Conservation (phyloP, 2,888 invertebrate species). For the Clivina fossor region DNA sequence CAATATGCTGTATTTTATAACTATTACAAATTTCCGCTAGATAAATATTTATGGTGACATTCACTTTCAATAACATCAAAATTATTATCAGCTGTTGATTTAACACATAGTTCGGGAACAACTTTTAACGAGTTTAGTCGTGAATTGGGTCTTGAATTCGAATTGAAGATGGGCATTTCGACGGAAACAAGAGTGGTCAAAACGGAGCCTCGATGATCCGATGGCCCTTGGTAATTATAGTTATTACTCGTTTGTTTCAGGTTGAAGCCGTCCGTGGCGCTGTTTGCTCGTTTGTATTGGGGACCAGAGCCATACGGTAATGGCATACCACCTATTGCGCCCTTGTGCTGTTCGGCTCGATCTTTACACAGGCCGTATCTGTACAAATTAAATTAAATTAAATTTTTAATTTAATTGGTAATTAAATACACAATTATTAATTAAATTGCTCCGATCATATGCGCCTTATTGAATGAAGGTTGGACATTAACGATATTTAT, state of each 20-base stretch:
- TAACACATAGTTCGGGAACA: slow-evolving; percentile 46
- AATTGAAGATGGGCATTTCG: slow-evolving; percentile 48
- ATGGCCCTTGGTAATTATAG: slow-evolving; percentile 35
- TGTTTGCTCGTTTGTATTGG: slow-evolving; percentile 46
- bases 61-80: slow-evolving; percentile 16
- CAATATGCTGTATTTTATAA: no score
- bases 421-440: no score
- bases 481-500: no score
- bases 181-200: slow-evolving; percentile 52
- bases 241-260: slow-evolving; percentile 39
- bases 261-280: slow-evolving; percentile 39
- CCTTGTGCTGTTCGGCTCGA: slow-evolving; percentile 53
- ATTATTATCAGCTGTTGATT: slow-evolving; percentile 28
- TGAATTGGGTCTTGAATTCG: slow-evolving; percentile 45
- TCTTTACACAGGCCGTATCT: slow-evolving; percentile 55
- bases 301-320: slow-evolving; percentile 49
- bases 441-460: no score
- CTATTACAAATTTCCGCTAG: slow-evolving; percentile 25
- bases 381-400: no score
- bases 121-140: slow-evolving; percentile 44
- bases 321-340: slow-evolving; percentile 52
- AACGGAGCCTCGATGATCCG: slow-evolving; percentile 48
- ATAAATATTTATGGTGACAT: slow-evolving; percentile 15
- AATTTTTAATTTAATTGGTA: no score
- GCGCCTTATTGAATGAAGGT: no score